Evolutionary conservation across 2,888 invertebrate genomes (phyloP).

Genomic region (Escarpia spicata): DNA sequence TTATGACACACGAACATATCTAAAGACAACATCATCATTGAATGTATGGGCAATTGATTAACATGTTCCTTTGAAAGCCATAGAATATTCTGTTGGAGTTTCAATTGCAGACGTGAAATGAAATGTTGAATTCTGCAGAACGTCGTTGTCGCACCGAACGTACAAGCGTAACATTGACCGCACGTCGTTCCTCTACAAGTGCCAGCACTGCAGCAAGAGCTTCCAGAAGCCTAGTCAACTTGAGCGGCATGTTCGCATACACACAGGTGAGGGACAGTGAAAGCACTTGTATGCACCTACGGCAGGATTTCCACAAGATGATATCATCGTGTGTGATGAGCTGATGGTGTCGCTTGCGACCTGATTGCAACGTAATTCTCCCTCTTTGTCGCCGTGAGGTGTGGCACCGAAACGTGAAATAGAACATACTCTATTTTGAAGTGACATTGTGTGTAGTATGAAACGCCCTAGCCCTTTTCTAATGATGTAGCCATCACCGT

Average conservation of each 20-base stretch:
- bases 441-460: too few relatives aligned
- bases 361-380: too few relatives aligned
- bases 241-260: constrained; percentile 74
- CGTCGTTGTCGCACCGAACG: constrained; percentile 60
- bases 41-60: not conserved
- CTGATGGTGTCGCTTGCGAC: not conserved
- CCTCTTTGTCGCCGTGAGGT: too few relatives aligned
- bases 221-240: constrained; percentile 76
- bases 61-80: not conserved
- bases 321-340: not conserved
- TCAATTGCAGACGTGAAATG: not conserved
- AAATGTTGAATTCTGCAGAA: constrained; percentile 45
- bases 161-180: constrained; percentile 64
- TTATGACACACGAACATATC: not conserved
- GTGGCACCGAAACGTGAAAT: too few relatives aligned
- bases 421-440: too few relatives aligned
- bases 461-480: too few relatives aligned
- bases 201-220: constrained; percentile 67
- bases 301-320: not conserved
- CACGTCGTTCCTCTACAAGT: constrained; percentile 60
- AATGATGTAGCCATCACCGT: too few relatives aligned
- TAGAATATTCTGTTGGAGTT: not conserved
- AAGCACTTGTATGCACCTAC: not conserved
- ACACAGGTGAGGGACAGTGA: constrained; percentile 71
- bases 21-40: not conserved